Evolutionary conservation across 2,888 invertebrate genomes (phyloP).

Genomic region (Cephalotes varians): DNA sequence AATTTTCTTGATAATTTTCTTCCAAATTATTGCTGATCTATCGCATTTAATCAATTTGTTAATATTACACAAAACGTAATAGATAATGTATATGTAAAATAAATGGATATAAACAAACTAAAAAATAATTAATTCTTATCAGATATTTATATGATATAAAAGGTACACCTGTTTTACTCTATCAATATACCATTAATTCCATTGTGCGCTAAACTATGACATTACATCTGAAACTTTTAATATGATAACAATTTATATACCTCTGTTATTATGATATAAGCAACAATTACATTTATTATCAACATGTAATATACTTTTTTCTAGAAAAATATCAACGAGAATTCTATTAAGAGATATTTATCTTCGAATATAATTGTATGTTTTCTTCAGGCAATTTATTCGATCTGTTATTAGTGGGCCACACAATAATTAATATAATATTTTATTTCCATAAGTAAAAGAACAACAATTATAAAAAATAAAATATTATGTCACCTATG

Average conservation of each 20-base stretch:
- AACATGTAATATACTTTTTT: background rate
- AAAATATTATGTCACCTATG: background rate
- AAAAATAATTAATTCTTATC: slow-evolving; percentile 20
- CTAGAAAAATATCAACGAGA: background rate
- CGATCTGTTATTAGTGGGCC: background rate
- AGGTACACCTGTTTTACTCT: slow-evolving; percentile 3
- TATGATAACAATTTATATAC: background rate
- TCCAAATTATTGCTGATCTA: background rate
- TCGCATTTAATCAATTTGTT: background rate
- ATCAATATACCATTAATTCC: slow-evolving; percentile 22
- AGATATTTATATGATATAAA: slow-evolving; percentile 7
- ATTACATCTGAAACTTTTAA: slow-evolving; percentile 23
- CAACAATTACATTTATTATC: slow-evolving; percentile 18
- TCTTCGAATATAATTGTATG: background rate
- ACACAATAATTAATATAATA: background rate
- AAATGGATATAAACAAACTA: background rate
- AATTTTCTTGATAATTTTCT: no score
- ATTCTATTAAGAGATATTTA: slow-evolving; percentile 21
- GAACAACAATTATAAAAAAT: background rate
- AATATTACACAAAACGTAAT: background rate
- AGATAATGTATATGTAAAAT: background rate
- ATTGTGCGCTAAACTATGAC: slow-evolving; percentile 17
- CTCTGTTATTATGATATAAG: slow-evolving; percentile 4
- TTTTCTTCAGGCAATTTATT: background rate
- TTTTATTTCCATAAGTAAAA: background rate